Evolutionary conservation across 1,140 invertebrate genomes (phyloP).

Genomic region (Neotoxoptera formosana): DNA sequence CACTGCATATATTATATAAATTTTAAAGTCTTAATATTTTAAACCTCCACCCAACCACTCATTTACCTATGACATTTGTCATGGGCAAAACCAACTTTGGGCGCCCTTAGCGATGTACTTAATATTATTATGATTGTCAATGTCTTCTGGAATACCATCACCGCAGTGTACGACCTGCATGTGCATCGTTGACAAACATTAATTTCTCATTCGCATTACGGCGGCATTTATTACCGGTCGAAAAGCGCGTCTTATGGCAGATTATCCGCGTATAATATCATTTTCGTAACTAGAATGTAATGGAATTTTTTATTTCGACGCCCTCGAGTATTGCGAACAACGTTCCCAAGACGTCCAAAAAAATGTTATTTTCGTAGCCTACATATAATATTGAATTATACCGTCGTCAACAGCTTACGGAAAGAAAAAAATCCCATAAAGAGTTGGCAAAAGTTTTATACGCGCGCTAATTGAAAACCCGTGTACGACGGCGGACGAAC

Average conservation of each 20-base stretch:
- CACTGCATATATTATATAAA: too few relatives aligned
- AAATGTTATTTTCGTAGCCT: background rate
- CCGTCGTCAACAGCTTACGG: background rate
- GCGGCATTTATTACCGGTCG: background rate
- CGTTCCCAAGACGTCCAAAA: background rate
- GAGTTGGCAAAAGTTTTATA: constrained; percentile 43
- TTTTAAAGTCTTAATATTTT: too few relatives aligned
- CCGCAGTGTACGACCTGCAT: too few relatives aligned
- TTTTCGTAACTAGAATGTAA: background rate
- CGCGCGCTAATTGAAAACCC: constrained; percentile 45
- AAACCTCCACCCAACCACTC: too few relatives aligned
- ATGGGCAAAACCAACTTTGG: too few relatives aligned
- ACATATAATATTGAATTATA: background rate
- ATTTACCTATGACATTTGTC: too few relatives aligned
- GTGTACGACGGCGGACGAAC: constrained; percentile 22
- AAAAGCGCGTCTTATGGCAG: background rate
- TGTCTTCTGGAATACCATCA: background rate
- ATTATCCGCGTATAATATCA: background rate
- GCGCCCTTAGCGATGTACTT: too few relatives aligned
- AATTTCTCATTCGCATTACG: background rate
- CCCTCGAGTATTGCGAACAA: background rate
- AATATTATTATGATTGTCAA: background rate
- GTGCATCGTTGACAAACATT: background rate
- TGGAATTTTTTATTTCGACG: background rate
- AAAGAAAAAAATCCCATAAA: background rate